Base-by-base conservation (phyloP, 2,113 vertebrate species). In the Cyanoliseus patagonus region DNA sequence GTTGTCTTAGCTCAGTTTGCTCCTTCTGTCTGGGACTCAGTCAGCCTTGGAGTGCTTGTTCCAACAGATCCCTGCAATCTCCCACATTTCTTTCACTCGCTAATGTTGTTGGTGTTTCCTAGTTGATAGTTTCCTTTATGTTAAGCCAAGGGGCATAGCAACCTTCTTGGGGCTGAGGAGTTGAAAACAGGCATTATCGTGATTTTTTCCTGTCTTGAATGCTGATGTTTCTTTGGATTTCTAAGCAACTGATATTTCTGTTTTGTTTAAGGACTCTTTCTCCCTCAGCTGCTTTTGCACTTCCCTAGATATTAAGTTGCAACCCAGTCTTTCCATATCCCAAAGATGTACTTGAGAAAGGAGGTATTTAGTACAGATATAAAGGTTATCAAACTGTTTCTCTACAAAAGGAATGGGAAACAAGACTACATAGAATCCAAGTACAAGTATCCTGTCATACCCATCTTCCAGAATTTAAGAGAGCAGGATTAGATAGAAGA, bases 401-500 rank as follows among this genome's bases (percentile, higher is more conserved):
- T 27, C 11, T 68, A n/a, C 8, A 22, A 88, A 86, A 31, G 69
- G 88, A 86, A 85, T n/a, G 17, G 66, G 39, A 77, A 95, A 53
- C 84, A 86, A 90, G 91, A 25, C 79, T 78, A 44, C 47, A 41
- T 3, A 52, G 84, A 91, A 53, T 66, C 42, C 37, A 67, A 59
- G 49, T 92, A 75, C 85, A 88, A 88, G 13, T 92, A 62, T 94
- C 83, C 53, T 91, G 49, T 96, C 91, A 92, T 74, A 95, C 13
- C 17, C 17, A 28, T 88, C 79, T 80, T 88, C 17, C 28, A 52
- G 59, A 42, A 52, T 55, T 18, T 62, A 35, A 77, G 28, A 91
- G 24, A 69, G 4, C 6, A 44, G 17, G 44, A 44, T 57, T 83
- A 66, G 68, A 31, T 72, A 18, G 42, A 85, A 82, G 37, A 88